phyloP scores from a whole-genome alignment of 2,888 invertebrate genomes.

The Nemoura dubitans region DNA sequence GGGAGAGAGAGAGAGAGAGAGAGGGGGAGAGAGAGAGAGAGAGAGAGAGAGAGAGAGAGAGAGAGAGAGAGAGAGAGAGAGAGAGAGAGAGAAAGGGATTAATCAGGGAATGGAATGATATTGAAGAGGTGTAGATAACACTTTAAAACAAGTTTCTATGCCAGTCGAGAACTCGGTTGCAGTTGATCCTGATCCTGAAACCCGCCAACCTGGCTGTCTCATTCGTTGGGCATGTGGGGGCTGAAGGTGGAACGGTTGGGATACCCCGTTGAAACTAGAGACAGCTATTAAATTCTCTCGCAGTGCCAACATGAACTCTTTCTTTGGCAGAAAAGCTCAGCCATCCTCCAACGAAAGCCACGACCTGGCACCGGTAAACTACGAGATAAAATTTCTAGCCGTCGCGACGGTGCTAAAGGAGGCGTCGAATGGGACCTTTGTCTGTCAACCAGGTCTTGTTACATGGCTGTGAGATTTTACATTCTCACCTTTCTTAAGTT shows the following conservation, averaged over 20 bases:
- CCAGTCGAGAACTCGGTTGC: neutral
- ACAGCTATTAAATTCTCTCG: neutral
- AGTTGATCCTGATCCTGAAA: neutral
- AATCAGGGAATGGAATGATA: slow-evolving; percentile 5
- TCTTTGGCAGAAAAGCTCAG: neutral
- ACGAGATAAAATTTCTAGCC: neutral
- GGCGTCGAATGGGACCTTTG: neutral
- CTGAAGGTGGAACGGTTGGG: neutral
- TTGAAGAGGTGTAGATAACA: neutral
- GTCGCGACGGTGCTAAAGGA: too few species aligned
- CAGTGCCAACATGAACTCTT: neutral
- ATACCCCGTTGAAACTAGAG: neutral
- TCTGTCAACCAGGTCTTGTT: neutral
- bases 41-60: too few species aligned
- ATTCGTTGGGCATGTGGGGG: neutral
- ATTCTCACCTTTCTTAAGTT: neutral
- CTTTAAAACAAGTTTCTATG: neutral
- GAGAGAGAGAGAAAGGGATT: neutral
- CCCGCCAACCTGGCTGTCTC: neutral
- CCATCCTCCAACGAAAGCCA: neutral
- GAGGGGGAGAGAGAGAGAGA: too few species aligned
- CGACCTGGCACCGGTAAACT: neutral
- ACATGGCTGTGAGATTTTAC: neutral
- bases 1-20: too few species aligned
- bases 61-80: too few species aligned